These are phyloP conservation scores for Tympanuchus pallidicinctus DNA, from an alignment of 2,113 vertebrate genomes.

Conservation along the genomic window DNA sequence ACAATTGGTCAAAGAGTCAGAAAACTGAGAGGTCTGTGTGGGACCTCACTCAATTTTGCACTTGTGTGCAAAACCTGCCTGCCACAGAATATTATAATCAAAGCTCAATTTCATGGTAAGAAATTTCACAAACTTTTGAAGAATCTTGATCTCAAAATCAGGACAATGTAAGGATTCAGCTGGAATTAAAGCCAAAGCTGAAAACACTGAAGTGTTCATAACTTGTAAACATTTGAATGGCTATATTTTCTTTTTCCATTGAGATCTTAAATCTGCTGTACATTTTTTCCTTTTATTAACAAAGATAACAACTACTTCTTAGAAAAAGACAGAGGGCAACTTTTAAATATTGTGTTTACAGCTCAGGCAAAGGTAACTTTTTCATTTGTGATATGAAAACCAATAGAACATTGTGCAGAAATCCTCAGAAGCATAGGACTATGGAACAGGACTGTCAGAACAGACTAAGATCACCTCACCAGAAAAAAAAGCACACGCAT, in stretches of 20 bases:
- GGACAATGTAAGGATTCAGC: background rate
- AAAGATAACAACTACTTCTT: background rate
- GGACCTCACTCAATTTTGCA: background rate
- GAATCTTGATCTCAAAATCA: background rate
- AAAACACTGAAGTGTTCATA: background rate
- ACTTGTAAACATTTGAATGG: background rate
- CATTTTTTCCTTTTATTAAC: background rate
- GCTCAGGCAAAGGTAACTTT: accelerated
- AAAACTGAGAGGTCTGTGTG: background rate
- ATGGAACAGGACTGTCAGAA: background rate
- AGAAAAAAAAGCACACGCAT: background rate
- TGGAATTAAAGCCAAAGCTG: background rate
- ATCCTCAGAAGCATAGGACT: background rate
- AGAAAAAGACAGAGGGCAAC: background rate
- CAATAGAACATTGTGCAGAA: background rate
- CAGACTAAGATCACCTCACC: background rate
- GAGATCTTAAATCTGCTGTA: background rate
- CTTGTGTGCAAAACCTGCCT: background rate
- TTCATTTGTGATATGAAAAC: background rate
- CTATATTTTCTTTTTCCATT: background rate
- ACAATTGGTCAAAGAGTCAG: background rate
- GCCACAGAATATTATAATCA: background rate
- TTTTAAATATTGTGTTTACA: background rate
- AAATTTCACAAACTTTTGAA: background rate
- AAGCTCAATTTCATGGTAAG: background rate